These are phyloP conservation scores for Lacerta viridis DNA, from an alignment of 2,797 vertebrate genomes.

Conservation along the genomic window DNA sequence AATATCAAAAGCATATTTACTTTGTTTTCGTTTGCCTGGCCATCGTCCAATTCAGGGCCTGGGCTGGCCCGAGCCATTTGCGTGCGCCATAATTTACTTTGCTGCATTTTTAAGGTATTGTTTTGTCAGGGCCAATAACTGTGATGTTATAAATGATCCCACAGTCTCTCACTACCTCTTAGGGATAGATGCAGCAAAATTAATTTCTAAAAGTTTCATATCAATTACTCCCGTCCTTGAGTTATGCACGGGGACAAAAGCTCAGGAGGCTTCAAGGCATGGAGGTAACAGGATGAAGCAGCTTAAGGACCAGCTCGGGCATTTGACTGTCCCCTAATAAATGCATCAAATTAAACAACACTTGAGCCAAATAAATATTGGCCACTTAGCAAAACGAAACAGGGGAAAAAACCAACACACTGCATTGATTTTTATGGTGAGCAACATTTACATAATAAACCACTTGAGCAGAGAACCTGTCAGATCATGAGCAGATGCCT, in stretches of 20 bases:
- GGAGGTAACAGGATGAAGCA: slow-evolving; percentile 90
- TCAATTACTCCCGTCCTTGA: slow-evolving; percentile 98
- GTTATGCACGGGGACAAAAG: slow-evolving; percentile 87
- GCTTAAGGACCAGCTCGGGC: slow-evolving; percentile 87
- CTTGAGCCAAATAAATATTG: slow-evolving; percentile 95
- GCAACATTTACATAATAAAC: slow-evolving; percentile 87
- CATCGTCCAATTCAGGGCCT: slow-evolving; percentile 84
- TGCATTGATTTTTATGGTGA: slow-evolving; percentile 93
- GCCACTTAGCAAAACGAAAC: slow-evolving; percentile 92
- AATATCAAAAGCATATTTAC: slow-evolving; percentile 99
- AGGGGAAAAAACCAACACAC: slow-evolving; percentile 13
- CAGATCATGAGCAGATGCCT: background rate
- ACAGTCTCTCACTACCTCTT: slow-evolving; percentile 87
- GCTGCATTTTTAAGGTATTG: slow-evolving; percentile 99
- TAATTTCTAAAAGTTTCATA: slow-evolving; percentile 96
- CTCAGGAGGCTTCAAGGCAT: slow-evolving; percentile 81
- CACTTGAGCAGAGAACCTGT: slow-evolving; percentile 70
- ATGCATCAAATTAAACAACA: slow-evolving; percentile 94
- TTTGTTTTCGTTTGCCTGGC: slow-evolving; percentile 94
- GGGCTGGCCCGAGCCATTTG: slow-evolving; percentile 89
- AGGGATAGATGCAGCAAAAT: slow-evolving; percentile 91
- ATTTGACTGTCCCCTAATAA: slow-evolving; percentile 96
- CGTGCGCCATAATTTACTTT: slow-evolving; percentile 98
- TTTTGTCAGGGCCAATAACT: slow-evolving; percentile 99
- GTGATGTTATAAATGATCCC: slow-evolving; percentile 97